Base-by-base conservation (phyloP, 2,888 invertebrate species). In the Spodoptera exigua region DNA sequence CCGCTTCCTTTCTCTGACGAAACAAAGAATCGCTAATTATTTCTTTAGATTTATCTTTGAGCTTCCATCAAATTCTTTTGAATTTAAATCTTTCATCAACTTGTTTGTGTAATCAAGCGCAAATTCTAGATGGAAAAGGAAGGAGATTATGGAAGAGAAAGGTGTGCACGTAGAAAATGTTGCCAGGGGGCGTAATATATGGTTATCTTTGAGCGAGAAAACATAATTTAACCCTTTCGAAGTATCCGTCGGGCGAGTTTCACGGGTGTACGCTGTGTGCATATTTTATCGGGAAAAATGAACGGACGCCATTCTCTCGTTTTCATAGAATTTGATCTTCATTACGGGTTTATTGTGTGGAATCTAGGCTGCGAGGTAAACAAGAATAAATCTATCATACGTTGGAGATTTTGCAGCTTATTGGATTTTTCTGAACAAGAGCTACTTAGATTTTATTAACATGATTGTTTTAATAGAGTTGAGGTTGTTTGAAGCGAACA, bases 271-370 rank as follows among this genome's bases (percentile, higher is more conserved):
- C 65, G 64, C 35, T 54, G 46, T 63, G 59, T 74, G 74, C 74
- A 74, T 76, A 74, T 70, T 76, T 74, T 66, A 76, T 63, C 54
- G 54, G 48, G 41, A 62, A 61, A 72, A 58, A 68, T 68, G 57
- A 62, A 68, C 48, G 60, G 45, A 21, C 63, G 1, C 63, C 48
- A 52, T 61, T 67, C 73, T 66, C 56, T 64, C 46, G 45, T 16
- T 61, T 52, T 40, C 51, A 63, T 51, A 69, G 57, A 68, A 62
- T 57, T 57, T 53, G 45, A 51, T 69, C 46, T 40, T 52, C 58
- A 51, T 70, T 61, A 61, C 41, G 43, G 5, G 36, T 18, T 43
- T 56, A 67, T 62, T 66, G 54, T 56, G 40, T 13, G 11, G 35
- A 43, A 61, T 66, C 54, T 70, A 48, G 43, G 66, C 40, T 71